phyloP scores from a whole-genome alignment of 2,888 invertebrate genomes.

The Lomographa bimaculata region DNA sequence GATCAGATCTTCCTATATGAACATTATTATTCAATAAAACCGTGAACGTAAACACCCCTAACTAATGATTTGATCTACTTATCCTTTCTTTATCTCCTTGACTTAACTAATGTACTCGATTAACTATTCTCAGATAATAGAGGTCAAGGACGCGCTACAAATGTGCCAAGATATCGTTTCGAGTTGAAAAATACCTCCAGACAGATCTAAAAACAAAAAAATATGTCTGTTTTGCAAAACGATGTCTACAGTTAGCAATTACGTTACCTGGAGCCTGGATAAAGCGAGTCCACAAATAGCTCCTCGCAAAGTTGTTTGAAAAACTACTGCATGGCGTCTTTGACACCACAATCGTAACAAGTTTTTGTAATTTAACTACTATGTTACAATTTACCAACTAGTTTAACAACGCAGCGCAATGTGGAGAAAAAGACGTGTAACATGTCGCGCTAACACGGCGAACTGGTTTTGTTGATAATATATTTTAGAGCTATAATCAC shows the following conservation, averaged over 20 bases:
- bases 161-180: too few species aligned
- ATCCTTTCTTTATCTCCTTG: too few species aligned
- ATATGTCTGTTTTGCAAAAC: neutral
- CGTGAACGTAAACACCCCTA: too few species aligned
- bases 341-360: constrained; percentile 26
- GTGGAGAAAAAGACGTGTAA: constrained; percentile 32
- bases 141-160: too few species aligned
- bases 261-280: constrained; percentile 10
- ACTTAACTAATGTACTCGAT: too few species aligned
- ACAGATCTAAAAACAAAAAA: neutral
- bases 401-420: constrained; percentile 31
- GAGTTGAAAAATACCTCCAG: too few species aligned
- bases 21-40: too few species aligned
- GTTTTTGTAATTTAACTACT: constrained; percentile 28
- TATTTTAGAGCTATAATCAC: constrained; percentile 27
- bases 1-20: too few species aligned
- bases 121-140: too few species aligned
- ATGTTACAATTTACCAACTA: constrained; percentile 27
- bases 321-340: constrained; percentile 12
- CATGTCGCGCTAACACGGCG: constrained; percentile 21
- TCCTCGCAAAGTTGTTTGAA: constrained; percentile 7
- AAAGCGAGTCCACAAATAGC: constrained; percentile 15
- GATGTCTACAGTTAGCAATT: constrained; percentile 13
- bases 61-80: too few species aligned
- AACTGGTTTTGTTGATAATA: constrained; percentile 27